These are phyloP conservation scores for Gymnocheta viridis DNA, from an alignment of 2,888 invertebrate species.

Conservation along the genomic window DNA sequence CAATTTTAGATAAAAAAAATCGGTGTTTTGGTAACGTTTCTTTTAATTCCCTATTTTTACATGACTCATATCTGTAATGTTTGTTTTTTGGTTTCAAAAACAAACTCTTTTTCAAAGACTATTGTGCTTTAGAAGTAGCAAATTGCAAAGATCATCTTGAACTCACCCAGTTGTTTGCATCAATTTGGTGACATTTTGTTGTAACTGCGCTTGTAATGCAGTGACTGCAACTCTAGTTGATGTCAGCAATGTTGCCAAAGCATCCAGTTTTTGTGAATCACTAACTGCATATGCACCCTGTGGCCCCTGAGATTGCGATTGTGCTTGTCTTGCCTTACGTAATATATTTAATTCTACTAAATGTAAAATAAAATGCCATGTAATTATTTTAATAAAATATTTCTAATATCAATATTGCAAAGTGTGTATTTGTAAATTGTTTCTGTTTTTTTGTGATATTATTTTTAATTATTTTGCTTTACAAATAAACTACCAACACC, in stretches of 20 bases:
- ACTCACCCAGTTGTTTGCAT: slow-evolving; percentile 75
- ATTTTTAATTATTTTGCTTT: background rate
- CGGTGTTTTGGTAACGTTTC: too few relatives aligned
- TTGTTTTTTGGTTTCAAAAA: background rate
- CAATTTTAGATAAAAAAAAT: background rate
- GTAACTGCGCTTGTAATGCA: slow-evolving; percentile 66
- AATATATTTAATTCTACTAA: slow-evolving; percentile 54
- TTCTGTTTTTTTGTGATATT: background rate
- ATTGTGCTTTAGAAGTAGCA: background rate
- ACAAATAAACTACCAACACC: slow-evolving; percentile 57
- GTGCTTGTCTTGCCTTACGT: slow-evolving; percentile 68
- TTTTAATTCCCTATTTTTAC: too few relatives aligned
- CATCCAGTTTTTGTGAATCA: slow-evolving; percentile 72
- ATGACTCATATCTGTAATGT: too few relatives aligned
- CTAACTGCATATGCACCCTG: slow-evolving; percentile 34
- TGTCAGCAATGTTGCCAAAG: slow-evolving; percentile 76
- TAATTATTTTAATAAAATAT: background rate
- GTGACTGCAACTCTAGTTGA: slow-evolving; percentile 74
- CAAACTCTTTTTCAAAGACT: background rate
- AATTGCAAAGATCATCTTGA: background rate
- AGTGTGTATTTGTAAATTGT: background rate
- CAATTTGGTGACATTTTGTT: slow-evolving; percentile 72
- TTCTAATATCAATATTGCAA: background rate
- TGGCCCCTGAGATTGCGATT: slow-evolving; percentile 17
- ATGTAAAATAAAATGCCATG: background rate